Evolutionary conservation across 53 echinoderm and acorn worm genomes (phyloP), one percentile per base, ranked within the genome.

Genomic region (Hippasteria phrygiana): DNA sequence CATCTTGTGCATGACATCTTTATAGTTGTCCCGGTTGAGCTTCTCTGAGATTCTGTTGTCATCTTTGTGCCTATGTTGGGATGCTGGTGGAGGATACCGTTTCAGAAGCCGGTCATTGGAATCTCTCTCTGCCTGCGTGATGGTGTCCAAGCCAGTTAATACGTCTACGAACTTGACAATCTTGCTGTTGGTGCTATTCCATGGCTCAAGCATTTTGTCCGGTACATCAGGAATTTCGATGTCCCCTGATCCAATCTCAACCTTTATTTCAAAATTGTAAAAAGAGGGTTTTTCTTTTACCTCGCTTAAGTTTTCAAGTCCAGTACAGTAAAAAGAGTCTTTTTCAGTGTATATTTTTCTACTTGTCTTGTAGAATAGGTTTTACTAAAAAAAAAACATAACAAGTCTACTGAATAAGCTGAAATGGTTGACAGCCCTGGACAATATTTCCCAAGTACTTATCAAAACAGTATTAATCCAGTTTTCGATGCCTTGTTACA

Each of bases 1-100:
- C 92, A 92, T 88, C 43, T 66, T 87, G 83, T 97, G 97, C 92
- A 95, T 93, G 80, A 90, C 89, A 39, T 78, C 73, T 59, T 87
- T 87, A 71, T 92, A 93, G 74, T 95, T 97, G 48, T 91, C 87
- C 26, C 67, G 72, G 28, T 37, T 93, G 74, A 97, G 80, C 43
- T 46, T 42, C 20, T 76, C 90, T 13, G 85, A 87, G 36, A 85
- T 40, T 55, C 74, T 50, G 48, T 93, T 77, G 48, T 88, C 88
- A 29, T 91, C 71, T 35, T 77, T 55, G 53, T 72, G 54, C 11
- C 84, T 63, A 29, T 87, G 83, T 4, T 92, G 84, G 1, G 65
- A 65, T 9, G 53, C 88, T 9, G 93, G 95, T 7, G 48, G 76
- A 50, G 88, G 76, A 79, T 95, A 95, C 34, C 78, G 65, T n/a